These are phyloP conservation scores for Pristionchus exspectatus DNA, from an alignment of 2,888 invertebrate species.

Conservation along the genomic window DNA sequence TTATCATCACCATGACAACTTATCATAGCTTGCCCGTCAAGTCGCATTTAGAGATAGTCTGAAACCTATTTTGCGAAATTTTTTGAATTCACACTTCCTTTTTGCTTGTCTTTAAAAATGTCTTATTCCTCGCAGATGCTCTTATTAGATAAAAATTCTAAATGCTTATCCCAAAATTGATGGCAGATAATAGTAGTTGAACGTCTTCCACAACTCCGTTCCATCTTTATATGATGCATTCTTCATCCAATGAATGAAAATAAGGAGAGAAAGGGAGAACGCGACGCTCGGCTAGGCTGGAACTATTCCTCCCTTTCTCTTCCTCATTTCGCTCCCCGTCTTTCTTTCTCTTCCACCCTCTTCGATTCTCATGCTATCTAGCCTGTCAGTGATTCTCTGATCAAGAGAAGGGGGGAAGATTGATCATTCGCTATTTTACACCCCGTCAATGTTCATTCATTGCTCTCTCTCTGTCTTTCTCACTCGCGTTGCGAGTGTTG, in stretches of 20 bases:
- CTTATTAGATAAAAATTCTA: too few species aligned
- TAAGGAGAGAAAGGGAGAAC: background rate
- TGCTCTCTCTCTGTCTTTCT: background rate
- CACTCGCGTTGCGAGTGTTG: constrained; percentile 8
- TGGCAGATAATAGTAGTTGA: too few species aligned
- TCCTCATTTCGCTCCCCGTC: background rate
- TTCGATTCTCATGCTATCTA: background rate
- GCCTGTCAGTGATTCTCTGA: background rate
- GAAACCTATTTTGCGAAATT: too few species aligned
- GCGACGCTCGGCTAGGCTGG: background rate
- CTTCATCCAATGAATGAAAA: background rate
- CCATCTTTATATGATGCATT: background rate
- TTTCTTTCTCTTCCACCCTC: background rate
- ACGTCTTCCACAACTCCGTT: too few species aligned
- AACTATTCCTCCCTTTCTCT: background rate
- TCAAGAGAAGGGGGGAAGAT: background rate
- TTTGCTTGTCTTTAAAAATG: too few species aligned
- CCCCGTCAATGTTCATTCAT: background rate
- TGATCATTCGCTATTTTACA: background rate
- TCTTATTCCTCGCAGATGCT: too few species aligned
- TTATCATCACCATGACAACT: too few species aligned
- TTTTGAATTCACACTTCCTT: too few species aligned
- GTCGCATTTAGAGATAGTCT: too few species aligned
- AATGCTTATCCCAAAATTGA: too few species aligned
- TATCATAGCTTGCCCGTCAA: too few species aligned